phyloP scores from a whole-genome alignment of 2,888 invertebrate species.

The Autographa gamma region DNA sequence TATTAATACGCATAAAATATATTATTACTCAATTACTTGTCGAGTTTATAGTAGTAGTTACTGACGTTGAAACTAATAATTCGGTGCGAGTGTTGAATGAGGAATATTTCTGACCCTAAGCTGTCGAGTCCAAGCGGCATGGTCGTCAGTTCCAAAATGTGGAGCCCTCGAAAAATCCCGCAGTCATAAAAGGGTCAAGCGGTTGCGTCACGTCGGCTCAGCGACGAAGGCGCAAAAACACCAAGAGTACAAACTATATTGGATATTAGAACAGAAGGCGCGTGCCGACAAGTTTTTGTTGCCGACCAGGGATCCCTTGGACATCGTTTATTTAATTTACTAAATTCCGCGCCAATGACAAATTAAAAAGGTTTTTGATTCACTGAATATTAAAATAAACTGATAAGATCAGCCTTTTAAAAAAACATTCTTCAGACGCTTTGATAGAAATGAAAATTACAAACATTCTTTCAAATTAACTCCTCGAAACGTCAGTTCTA shows the following conservation, averaged over 20 bases:
- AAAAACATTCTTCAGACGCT: too few relatives aligned
- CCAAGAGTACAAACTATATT: conserved; percentile 84
- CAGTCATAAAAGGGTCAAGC: conserved; percentile 86
- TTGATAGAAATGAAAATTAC: too few relatives aligned
- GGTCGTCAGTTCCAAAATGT: conserved; percentile 45
- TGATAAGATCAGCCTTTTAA: neutral
- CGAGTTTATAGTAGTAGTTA: neutral
- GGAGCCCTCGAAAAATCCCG: conserved; percentile 71
- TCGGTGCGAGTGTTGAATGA: neutral
- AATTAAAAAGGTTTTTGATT: conserved; percentile 50
- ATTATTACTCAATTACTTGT: conserved; percentile 7
- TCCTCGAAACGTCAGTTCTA: neutral
- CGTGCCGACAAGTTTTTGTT: conserved; percentile 81
- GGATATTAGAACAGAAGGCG: conserved; percentile 87
- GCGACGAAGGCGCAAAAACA: conserved; percentile 77
- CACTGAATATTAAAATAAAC: conserved; percentile 15
- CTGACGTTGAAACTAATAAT: neutral
- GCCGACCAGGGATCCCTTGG: conserved; percentile 61
- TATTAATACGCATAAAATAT: conserved; percentile 13
- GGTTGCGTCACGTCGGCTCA: conserved; percentile 77
- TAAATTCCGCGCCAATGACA: conserved; percentile 60
- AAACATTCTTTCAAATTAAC: too few relatives aligned
- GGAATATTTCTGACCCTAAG: conserved; percentile 30
- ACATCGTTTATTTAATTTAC: conserved; percentile 75
- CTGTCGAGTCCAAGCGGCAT: conserved; percentile 42